A percentile compares a stretch with the other conserved stretches of the same genome.
Evolutionary conservation across 1,140 invertebrate genomes (phyloP).

Genomic region (Sesamia nonagrioides): DNA sequence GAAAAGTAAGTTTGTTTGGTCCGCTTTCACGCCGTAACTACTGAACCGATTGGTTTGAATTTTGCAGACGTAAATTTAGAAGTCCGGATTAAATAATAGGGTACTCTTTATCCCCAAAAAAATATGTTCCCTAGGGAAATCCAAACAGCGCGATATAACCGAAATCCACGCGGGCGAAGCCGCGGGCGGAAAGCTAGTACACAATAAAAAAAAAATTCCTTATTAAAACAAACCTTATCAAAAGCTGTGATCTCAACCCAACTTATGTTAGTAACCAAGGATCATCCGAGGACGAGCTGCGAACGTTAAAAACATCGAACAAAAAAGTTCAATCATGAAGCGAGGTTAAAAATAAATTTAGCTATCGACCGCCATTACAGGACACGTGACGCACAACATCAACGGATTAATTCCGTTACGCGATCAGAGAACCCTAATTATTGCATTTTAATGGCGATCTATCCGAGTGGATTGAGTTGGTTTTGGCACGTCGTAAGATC

Average conservation of each 20-base stretch:
- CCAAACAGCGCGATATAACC: too few relatives aligned
- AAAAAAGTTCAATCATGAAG: slow-evolving; percentile 40
- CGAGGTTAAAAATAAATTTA: slow-evolving; percentile 40
- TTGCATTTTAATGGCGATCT: slow-evolving; percentile 36
- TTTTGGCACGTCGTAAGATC: slow-evolving; percentile 61
- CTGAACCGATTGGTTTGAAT: too few relatives aligned
- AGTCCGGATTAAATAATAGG: too few relatives aligned
- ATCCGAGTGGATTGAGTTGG: slow-evolving; percentile 59
- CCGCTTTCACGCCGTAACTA: too few relatives aligned
- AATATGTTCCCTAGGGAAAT: too few relatives aligned
- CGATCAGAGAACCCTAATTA: slow-evolving; percentile 54
- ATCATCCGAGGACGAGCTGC: slow-evolving; percentile 18
- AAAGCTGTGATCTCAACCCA: slow-evolving; percentile 3
- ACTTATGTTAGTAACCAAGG: slow-evolving; percentile 12
- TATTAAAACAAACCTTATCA: slow-evolving; percentile 15
- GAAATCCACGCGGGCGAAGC: too few relatives aligned
- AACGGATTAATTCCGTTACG: slow-evolving; percentile 57
- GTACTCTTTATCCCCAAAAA: too few relatives aligned
- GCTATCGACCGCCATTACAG: slow-evolving; percentile 44
- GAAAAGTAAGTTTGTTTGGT: too few relatives aligned
- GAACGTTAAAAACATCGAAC: slow-evolving; percentile 14
- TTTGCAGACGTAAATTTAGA: too few relatives aligned
- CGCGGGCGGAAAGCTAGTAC: too few relatives aligned
- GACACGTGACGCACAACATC: slow-evolving; percentile 50
- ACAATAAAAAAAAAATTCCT: background rate